Evolutionary conservation across 2,797 vertebrate species (phyloP).

Genomic region (Sebastes melanostomus): DNA sequence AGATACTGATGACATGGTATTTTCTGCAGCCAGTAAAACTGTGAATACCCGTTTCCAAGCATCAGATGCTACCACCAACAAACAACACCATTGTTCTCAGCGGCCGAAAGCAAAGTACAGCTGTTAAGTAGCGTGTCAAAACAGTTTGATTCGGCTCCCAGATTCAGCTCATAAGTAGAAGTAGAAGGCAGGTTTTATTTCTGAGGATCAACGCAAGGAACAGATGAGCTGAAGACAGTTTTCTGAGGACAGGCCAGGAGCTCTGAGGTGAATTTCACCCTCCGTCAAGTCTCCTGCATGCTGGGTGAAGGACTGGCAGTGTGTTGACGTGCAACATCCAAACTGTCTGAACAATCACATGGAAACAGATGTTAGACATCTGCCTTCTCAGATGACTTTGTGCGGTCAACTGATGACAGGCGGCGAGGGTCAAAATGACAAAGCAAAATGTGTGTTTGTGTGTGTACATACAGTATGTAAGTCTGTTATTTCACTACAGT

Average conservation of each 20-base stretch:
- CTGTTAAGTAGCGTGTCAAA: constrained; percentile 36
- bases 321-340: neutral
- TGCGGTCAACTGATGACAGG: neutral
- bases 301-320: neutral
- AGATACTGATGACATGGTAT: constrained; percentile 40
- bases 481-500: neutral
- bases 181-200: constrained; percentile 9
- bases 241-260: neutral
- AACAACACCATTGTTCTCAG: constrained; percentile 25
- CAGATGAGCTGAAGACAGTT: neutral
- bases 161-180: constrained; percentile 16
- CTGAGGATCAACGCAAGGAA: neutral
- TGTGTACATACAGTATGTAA: neutral
- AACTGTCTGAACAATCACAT: neutral
- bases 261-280: constrained; percentile 1
- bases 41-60: constrained; percentile 22
- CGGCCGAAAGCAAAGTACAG: constrained; percentile 26
- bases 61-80: constrained; percentile 46
- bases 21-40: constrained; percentile 8
- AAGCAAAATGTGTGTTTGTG: neutral
- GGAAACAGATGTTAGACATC: neutral
- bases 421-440: neutral
- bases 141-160: constrained; percentile 17
- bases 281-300: neutral
- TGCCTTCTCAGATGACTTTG: neutral